Base-by-base conservation (phyloP, 2,113 vertebrate species). In the Muscicapa adusta region DNA sequence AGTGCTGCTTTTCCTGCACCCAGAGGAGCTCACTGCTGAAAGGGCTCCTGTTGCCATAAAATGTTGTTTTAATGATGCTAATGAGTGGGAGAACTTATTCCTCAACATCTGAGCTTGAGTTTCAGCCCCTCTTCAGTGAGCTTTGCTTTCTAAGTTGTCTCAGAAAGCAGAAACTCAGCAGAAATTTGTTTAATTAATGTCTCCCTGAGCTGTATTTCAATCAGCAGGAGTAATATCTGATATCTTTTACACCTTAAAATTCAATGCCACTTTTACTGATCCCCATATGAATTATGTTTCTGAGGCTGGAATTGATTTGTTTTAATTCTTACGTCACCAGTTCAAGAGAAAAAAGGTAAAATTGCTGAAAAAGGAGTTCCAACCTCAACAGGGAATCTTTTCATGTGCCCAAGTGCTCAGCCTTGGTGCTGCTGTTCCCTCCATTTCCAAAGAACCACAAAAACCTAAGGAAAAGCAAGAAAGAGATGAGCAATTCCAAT, bases 361-460 rank as follows among this genome's bases (percentile, higher is more conserved):
- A 70, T 16, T 29, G 22, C 28, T 26, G 3, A 42, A 23, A 85
- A 63, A 28, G 8, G 6, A 42, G 17, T 62, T 77, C 7, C 15
- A 20, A 0, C 43, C 60, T 86, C 9, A 0, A 5, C 6, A 20
- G 45, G 48, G 38, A 50, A 20, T 81, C 24, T 14, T 75, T 48
- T 20, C 0, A 0, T 1, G 15, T 40, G 2, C 24, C 68, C 18
- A 18, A 2, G 36, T 23, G 29, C 54, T 86, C 48, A 43, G 8
- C 28, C 56, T 53, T 43, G 4, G 10, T n/a, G n/a, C n/a, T n/a
- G n/a, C n/a, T 29, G 18, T 43, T 33, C 12, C 47, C 45, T 70
- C 58, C 33, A 1, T 29, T 56, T 6, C 10, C 33, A 20, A 19
- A 38, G 26, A 58, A 4, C 6, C 50, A 8, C 28, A 29, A 14